Evolutionary conservation across 2,888 invertebrate genomes (phyloP).

Genomic region (Parascotia fuliginaria): DNA sequence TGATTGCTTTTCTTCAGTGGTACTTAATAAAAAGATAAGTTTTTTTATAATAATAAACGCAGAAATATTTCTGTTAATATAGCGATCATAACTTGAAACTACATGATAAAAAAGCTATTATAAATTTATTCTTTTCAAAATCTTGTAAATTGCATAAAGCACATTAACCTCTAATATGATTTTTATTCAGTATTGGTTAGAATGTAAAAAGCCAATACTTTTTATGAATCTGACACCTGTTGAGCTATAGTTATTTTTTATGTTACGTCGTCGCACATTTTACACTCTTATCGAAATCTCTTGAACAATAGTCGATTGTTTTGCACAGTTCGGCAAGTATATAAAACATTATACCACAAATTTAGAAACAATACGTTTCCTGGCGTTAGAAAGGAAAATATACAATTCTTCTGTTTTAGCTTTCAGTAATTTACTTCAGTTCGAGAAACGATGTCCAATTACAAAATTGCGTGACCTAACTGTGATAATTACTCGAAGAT

Average conservation of each 20-base stretch:
- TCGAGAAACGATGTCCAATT: conserved; percentile 34
- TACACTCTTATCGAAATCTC: conserved; percentile 55
- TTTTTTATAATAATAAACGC: too few species aligned
- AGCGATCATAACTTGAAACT: too few species aligned
- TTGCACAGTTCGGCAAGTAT: conserved; percentile 56
- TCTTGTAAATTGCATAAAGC: not conserved
- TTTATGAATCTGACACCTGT: conserved; percentile 27
- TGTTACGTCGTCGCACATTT: conserved; percentile 28
- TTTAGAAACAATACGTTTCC: conserved; percentile 52
- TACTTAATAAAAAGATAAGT: too few species aligned
- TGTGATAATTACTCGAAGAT: conserved; percentile 17
- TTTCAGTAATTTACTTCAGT: conserved; percentile 35
- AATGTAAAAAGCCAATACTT: not conserved
- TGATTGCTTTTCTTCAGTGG: too few species aligned
- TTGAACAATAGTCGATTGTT: conserved; percentile 78
- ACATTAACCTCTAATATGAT: not conserved
- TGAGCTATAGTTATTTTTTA: conserved; percentile 23
- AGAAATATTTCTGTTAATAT: too few species aligned
- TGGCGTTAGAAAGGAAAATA: conserved; percentile 45
- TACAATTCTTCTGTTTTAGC: conserved; percentile 43
- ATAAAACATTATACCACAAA: conserved; percentile 62
- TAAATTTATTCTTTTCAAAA: too few species aligned
- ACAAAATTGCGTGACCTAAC: conserved; percentile 20
- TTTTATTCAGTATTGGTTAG: not conserved
- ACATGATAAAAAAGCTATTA: too few species aligned